phyloP scores from a whole-genome alignment of 92 coral and sea anemone genomes.

The Epizoanthus ramosus region DNA sequence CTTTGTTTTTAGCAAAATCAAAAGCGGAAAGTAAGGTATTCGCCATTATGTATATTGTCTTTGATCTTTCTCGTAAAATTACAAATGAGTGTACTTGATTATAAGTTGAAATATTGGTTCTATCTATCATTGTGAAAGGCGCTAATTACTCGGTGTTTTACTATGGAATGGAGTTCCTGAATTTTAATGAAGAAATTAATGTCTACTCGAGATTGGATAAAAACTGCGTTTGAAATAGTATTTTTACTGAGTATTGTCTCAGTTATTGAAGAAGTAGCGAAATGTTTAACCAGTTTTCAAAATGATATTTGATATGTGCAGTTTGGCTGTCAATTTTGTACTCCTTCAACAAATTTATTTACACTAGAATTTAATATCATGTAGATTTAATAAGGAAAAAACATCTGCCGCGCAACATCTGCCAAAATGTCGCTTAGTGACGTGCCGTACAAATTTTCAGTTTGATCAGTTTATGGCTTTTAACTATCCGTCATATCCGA shows the following conservation, averaged over 20 bases:
- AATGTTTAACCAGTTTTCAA: neutral
- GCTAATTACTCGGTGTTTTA: slow-evolving; percentile 23
- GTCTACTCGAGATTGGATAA: neutral
- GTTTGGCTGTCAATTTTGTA: neutral
- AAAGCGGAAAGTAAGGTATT: too few relatives aligned
- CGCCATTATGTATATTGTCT: too few relatives aligned
- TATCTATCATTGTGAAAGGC: slow-evolving; percentile 12
- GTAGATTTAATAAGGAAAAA: slow-evolving; percentile 20
- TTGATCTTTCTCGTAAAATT: neutral
- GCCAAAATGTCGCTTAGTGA: slow-evolving; percentile 42
- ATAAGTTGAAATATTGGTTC: slow-evolving; percentile 17
- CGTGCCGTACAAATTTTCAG: slow-evolving; percentile 8
- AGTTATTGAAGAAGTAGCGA: neutral
- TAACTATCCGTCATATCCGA: neutral
- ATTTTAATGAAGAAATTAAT: slow-evolving; percentile 7
- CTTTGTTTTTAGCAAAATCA: too few relatives aligned
- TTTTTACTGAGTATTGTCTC: neutral
- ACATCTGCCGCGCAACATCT: slow-evolving; percentile 35
- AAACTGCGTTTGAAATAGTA: neutral
- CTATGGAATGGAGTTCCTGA: neutral
- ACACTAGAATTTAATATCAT: slow-evolving; percentile 30
- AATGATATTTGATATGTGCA: neutral
- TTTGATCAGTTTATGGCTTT: neutral
- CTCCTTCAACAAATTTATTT: slow-evolving; percentile 26
- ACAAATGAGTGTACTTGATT: slow-evolving; percentile 2